Evolutionary conservation across 2,113 vertebrate genomes (phyloP), one percentile per base, ranked within the genome.

Genomic region (Xerus inauris): DNA sequence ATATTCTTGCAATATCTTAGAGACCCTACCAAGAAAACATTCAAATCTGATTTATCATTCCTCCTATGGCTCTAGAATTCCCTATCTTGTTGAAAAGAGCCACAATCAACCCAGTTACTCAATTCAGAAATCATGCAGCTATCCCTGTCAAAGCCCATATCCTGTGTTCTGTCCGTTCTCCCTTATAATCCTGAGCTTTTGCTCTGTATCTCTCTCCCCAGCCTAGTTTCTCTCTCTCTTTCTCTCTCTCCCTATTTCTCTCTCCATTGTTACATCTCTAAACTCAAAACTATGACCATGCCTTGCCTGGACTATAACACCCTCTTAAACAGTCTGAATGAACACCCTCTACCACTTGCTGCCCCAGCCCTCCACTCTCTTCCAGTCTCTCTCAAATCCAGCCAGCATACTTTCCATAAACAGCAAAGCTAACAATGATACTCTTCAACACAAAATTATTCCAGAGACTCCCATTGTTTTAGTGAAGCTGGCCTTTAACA

Each of bases 1-100:
- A 80, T 20, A 79, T 24, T 69, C 67, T 87, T 86, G 30, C 0
- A 75, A 35, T 67, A 64, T 81, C 42, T 93, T 69, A 94, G 8
- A 91, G 40, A 93, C 35, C 75, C 42, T 47, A 49, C 28, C 69
- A 90, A 92, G 86, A 87, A 89, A 89, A 86, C 14, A 24, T 86
- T 89, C 67, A 83, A 45, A 40, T 42, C 24, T 73, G 76, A 77
- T 64, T 88, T 20, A 45, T 5, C 30, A 76, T 35, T 10, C 76
- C 14, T 12, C n/a, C 26, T 14, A 59, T 24, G 54, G 4, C 30
- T 45, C 11, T 16, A 92, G 47, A 92, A 75, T 64, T 69, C 22
- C 12, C 5, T 57, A 67, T 42, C 54, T 85, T 47, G 5, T 2
- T 40, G 13, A 72, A 87, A 16, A 89, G 62, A 80, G 5, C 20